Percentiles rank a stretch among this genome's conserved stretches.
phyloP scores from a whole-genome alignment of 1,140 invertebrate species.

The Oncopodura yosiiana region DNA sequence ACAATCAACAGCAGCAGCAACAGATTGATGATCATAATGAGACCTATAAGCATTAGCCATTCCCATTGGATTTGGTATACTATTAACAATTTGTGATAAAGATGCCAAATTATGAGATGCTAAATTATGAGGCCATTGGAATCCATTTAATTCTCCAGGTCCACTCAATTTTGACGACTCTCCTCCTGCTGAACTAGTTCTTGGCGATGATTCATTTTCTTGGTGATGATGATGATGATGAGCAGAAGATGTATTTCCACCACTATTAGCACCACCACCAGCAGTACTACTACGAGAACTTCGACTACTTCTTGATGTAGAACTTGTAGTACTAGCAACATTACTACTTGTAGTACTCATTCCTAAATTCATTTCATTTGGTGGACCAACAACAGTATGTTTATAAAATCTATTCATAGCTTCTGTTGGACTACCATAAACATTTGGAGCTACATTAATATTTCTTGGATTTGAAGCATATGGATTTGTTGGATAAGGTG shows the following conservation, averaged over 20 bases:
- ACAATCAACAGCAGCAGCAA: conserved; percentile 14
- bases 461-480: conserved; percentile 29
- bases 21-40: conserved; percentile 11
- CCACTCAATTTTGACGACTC: background rate
- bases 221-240: background rate
- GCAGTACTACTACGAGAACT: background rate
- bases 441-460: conserved; percentile 29
- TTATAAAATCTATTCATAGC: conserved; percentile 12
- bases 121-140: conserved; percentile 34
- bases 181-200: background rate
- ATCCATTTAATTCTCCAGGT: conserved; percentile 7
- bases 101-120: conserved; percentile 26
- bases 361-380: background rate
- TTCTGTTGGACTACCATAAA: conserved; percentile 18
- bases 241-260: too few relatives aligned
- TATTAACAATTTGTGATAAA: conserved; percentile 33
- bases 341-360: background rate
- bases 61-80: conserved; percentile 29
- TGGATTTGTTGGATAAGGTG: conserved; percentile 25
- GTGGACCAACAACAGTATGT: background rate
- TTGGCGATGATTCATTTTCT: background rate
- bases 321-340: background rate
- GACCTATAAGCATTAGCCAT: conserved; percentile 17
- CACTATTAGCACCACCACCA: too few relatives aligned
- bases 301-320: background rate